These are phyloP conservation scores for Coregonus clupeaformis DNA, from an alignment of 2,113 vertebrate species.

Conservation along the genomic window DNA sequence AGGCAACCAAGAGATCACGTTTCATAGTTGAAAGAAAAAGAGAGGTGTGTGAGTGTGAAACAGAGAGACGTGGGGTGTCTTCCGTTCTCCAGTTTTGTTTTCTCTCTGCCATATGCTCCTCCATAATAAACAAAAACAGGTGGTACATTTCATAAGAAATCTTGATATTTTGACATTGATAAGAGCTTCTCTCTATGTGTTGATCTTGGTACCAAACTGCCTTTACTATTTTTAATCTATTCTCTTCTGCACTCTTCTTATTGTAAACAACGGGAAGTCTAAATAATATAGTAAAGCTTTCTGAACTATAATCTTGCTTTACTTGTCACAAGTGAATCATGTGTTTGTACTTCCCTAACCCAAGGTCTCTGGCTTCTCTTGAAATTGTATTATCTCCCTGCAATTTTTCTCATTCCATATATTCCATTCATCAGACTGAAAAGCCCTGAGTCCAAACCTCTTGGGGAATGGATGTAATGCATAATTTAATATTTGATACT, in stretches of 20 bases:
- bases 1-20: conserved; percentile 74
- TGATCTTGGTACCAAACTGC: conserved; percentile 10
- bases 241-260: conserved; percentile 17
- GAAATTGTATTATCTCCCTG: too few relatives aligned
- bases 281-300: conserved; percentile 44
- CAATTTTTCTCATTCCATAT: not conserved
- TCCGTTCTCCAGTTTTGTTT: conserved; percentile 17
- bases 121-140: conserved; percentile 26
- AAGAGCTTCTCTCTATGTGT: not conserved
- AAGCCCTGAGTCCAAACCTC: not conserved
- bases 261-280: conserved; percentile 25
- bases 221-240: conserved; percentile 9
- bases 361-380: too few relatives aligned
- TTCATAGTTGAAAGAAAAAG: conserved; percentile 64
- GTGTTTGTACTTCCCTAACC: conserved; percentile 10
- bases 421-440: not conserved
- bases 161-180: not conserved
- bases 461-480: not conserved
- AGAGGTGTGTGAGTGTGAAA: conserved; percentile 16
- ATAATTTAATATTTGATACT: conserved; percentile 9
- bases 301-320: conserved; percentile 38
- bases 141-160: conserved; percentile 12
- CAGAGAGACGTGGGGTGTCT: conserved; percentile 27
- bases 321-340: conserved; percentile 34
- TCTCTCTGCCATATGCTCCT: conserved; percentile 15